Evolutionary conservation across 1,140 invertebrate species (phyloP).

Genomic region (Ladona fulva): DNA sequence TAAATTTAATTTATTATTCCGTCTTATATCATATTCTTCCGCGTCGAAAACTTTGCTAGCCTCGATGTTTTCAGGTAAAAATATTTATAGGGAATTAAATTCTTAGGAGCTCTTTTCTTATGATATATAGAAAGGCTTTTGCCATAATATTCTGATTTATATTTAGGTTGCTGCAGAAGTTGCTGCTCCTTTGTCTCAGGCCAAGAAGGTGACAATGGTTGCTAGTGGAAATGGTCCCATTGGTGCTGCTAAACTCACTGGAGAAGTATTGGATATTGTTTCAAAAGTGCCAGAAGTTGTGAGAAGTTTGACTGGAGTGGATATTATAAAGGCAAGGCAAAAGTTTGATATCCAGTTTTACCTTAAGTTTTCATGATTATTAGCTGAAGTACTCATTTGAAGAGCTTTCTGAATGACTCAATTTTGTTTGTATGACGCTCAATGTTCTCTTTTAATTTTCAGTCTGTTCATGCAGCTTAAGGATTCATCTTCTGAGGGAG

Average conservation of each 20-base stretch:
- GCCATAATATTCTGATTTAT: conserved; percentile 18
- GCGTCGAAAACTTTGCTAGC: no score
- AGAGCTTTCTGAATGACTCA: not conserved
- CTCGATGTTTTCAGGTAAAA: no score
- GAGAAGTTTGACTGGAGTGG: conserved; percentile 83
- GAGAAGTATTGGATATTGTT: conserved; percentile 87
- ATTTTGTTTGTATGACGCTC: not conserved
- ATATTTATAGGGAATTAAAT: no score
- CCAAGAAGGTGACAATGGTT: conserved; percentile 91
- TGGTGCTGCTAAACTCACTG: conserved; percentile 86
- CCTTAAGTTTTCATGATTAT: not conserved
- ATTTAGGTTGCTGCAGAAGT: conserved; percentile 86
- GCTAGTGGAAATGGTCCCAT: conserved; percentile 85
- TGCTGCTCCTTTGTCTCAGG: conserved; percentile 83
- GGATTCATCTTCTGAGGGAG: not conserved
- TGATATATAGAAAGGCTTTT: no score
- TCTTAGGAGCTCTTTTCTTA: no score
- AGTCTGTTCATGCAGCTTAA: not conserved
- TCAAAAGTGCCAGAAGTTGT: conserved; percentile 82
- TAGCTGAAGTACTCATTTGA: not conserved
- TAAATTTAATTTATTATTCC: no score
- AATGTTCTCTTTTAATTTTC: not conserved
- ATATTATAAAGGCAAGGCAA: conserved; percentile 66
- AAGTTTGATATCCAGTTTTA: not conserved
- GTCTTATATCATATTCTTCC: no score